These are phyloP conservation scores for Apeltes quadracus DNA, from an alignment of 2,113 vertebrate genomes.

Conservation along the genomic window DNA sequence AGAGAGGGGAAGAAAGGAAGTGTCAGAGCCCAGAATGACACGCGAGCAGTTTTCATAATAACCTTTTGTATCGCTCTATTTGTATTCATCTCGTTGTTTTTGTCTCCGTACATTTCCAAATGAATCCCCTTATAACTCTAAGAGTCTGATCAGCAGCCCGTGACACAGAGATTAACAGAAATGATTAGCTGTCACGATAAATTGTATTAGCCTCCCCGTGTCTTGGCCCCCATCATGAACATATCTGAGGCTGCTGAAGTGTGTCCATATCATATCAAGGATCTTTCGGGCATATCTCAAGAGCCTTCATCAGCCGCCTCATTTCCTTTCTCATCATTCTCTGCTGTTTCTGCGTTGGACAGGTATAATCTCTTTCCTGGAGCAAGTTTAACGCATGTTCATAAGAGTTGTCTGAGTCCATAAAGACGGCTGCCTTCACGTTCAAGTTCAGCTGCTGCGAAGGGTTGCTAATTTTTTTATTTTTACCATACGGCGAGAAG, in stretches of 20 bases:
- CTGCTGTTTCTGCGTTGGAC: constrained; percentile 5
- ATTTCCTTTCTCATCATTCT: constrained; percentile 68
- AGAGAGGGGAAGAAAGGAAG: constrained; percentile 34
- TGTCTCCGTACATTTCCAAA: constrained; percentile 67
- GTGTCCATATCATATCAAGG: constrained; percentile 33
- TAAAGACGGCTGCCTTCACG: constrained; percentile 1
- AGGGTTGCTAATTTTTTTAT: neutral
- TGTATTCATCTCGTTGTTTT: constrained; percentile 66
- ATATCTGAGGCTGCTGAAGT: constrained; percentile 41
- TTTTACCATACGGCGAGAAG: neutral
- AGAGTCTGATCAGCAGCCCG: constrained; percentile 61
- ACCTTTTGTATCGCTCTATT: constrained; percentile 61
- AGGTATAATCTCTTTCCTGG: constrained; percentile 48
- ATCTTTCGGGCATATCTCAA: constrained; percentile 57
- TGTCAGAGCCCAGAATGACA: constrained; percentile 59
- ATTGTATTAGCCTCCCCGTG: constrained; percentile 61
- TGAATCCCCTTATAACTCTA: constrained; percentile 63
- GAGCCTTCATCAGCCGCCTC: constrained; percentile 55
- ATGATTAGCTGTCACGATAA: constrained; percentile 75
- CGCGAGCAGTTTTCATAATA: constrained; percentile 58
- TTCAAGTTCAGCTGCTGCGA: neutral
- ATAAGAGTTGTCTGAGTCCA: neutral
- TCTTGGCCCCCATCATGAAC: constrained; percentile 53
- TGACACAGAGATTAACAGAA: constrained; percentile 75
- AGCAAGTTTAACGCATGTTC: constrained; percentile 23